These are phyloP conservation scores for Acholoe squamosa DNA, from an alignment of 2,888 invertebrate species.

Conservation along the genomic window DNA sequence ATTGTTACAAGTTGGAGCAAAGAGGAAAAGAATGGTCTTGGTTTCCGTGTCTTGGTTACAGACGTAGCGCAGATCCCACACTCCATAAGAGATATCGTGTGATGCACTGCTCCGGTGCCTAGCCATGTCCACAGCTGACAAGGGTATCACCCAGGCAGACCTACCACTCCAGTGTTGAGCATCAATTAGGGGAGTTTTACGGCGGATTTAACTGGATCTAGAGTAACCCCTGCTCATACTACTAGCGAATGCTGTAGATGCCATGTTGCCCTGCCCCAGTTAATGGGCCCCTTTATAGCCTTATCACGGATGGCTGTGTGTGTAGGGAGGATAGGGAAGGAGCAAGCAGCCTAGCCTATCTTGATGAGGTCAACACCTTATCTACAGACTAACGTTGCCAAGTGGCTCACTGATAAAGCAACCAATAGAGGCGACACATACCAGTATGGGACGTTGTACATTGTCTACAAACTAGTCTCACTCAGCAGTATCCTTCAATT, in stretches of 20 bases:
- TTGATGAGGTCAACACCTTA: neutral
- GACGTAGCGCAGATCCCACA: too few species aligned
- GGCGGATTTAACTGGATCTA: neutral
- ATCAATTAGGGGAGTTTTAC: neutral
- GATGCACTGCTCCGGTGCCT: too few species aligned
- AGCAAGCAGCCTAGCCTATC: neutral
- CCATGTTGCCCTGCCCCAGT: conserved; percentile 14
- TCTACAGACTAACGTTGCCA: neutral
- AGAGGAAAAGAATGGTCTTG: too few species aligned
- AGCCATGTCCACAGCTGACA: too few species aligned
- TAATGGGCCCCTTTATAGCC: neutral
- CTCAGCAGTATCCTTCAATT: too few species aligned
- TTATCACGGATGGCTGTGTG: neutral
- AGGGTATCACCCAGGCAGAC: too few species aligned
- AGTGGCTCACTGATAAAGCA: neutral
- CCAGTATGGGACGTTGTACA: neutral
- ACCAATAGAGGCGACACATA: neutral
- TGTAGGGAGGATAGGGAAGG: too few species aligned
- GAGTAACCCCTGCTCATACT: neutral
- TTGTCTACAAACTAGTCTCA: neutral
- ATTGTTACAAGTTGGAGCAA: too few species aligned
- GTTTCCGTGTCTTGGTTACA: too few species aligned
- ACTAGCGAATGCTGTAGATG: neutral
- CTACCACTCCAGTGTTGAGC: too few species aligned
- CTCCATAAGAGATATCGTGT: too few species aligned